These are phyloP conservation scores for Eilema sororculum DNA, from an alignment of 2,888 invertebrate species.

Conservation along the genomic window DNA sequence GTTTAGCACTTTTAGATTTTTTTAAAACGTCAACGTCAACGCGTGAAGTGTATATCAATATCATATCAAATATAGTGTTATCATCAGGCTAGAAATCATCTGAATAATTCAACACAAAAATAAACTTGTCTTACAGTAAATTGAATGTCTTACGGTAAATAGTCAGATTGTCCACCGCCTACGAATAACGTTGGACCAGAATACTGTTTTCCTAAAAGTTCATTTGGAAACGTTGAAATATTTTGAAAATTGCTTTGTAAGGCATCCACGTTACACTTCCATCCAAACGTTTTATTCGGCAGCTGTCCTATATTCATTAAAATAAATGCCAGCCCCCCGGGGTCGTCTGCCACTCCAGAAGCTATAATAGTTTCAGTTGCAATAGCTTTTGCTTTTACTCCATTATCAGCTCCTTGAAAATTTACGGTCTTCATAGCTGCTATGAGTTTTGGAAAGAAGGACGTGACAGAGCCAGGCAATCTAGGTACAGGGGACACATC, in stretches of 20 bases:
- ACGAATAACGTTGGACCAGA: conserved; percentile 70
- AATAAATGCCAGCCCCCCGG: conserved; percentile 57
- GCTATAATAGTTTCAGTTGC: conserved; percentile 61
- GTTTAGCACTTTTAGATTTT: too few species aligned
- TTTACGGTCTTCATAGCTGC: conserved; percentile 86
- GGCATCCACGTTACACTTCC: conserved; percentile 67
- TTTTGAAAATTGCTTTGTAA: conserved; percentile 55
- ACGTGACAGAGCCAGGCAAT: conserved; percentile 75
- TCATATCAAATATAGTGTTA: too few species aligned
- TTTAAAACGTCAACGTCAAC: too few species aligned
- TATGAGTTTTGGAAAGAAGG: conserved; percentile 81
- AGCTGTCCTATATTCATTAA: conserved; percentile 65
- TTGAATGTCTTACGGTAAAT: conserved; percentile 74
- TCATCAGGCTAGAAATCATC: too few species aligned
- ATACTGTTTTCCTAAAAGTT: conserved; percentile 57
- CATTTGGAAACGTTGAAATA: conserved; percentile 68
- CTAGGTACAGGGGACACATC: conserved; percentile 89
- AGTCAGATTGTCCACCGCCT: conserved; percentile 68
- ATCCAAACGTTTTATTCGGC: conserved; percentile 59
- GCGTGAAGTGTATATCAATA: too few species aligned
- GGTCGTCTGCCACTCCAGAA: conserved; percentile 53
- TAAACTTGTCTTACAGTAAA: conserved; percentile 65
- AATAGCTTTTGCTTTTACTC: conserved; percentile 87
- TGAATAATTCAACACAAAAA: neutral
- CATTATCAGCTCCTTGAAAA: conserved; percentile 79